Conservation (phyloP, 2,113 vertebrate species). For the Promerops cafer region DNA sequence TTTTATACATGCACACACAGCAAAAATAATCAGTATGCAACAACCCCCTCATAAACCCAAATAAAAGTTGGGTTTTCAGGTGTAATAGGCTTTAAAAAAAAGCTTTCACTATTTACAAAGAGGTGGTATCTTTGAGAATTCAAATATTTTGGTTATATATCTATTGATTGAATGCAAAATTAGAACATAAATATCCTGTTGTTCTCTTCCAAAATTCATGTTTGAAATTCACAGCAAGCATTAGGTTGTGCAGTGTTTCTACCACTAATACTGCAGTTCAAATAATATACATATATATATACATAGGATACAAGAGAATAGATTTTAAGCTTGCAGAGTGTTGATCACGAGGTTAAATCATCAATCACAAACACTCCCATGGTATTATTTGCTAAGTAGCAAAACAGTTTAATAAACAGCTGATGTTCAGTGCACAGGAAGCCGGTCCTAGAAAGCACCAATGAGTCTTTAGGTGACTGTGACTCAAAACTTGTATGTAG, state of each 20-base stretch:
- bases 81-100: background rate
- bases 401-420: background rate
- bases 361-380: background rate
- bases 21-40: background rate
- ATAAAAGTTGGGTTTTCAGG: background rate
- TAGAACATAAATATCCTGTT: background rate
- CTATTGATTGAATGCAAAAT: background rate
- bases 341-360: background rate
- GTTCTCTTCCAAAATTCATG: background rate
- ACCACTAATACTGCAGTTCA: background rate
- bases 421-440: background rate
- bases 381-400: background rate
- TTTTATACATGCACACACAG: background rate
- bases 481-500: accelerated
- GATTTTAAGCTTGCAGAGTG: background rate
- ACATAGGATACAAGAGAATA: accelerated
- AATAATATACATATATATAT: background rate
- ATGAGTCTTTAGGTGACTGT: accelerated
- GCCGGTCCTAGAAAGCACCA: background rate
- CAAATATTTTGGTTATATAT: background rate
- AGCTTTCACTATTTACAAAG: background rate
- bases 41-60: background rate
- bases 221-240: background rate
- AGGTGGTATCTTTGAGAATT: background rate
- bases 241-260: background rate